Percentiles rank a stretch among this genome's conserved stretches.
These are phyloP conservation scores for Amphimallon solstitiale DNA, from an alignment of 2,888 invertebrate genomes.

Conservation along the genomic window DNA sequence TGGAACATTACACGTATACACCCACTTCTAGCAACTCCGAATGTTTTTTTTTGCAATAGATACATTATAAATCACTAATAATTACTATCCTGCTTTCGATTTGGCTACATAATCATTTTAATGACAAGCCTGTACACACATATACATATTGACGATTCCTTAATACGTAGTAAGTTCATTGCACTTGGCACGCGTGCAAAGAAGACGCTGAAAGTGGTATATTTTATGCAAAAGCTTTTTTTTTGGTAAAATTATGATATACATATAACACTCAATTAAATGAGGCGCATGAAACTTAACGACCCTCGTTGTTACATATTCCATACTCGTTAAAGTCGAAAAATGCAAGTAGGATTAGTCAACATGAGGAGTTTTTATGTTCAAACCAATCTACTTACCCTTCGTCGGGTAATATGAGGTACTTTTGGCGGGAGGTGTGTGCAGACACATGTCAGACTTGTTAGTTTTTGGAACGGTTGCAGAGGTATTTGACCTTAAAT, in stretches of 20 bases:
- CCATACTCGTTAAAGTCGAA: not conserved
- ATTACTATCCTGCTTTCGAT: not conserved
- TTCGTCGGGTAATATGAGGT: not conserved
- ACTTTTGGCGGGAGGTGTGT: constrained; percentile 19
- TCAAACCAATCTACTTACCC: constrained; percentile 18
- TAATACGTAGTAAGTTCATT: constrained; percentile 23
- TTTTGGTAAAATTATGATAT: constrained; percentile 25
- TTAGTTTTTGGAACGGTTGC: constrained; percentile 21
- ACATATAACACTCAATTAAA: constrained; percentile 30
- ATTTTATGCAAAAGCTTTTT: constrained; percentile 28
- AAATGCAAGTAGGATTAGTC: constrained; percentile 1
- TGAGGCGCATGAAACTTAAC: constrained; percentile 4
- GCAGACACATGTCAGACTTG: constrained; percentile 28
- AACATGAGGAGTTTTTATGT: constrained; percentile 3
- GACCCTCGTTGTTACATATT: not conserved
- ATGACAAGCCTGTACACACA: not conserved
- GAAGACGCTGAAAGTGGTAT: not conserved
- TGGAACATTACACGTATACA: no score
- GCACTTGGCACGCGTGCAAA: constrained; percentile 23
- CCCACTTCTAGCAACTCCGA: no score
- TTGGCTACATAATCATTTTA: constrained; percentile 1
- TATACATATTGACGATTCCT: constrained; percentile 10
- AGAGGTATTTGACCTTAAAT: constrained; percentile 24
- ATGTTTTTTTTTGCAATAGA: no score
- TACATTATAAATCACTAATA: not conserved